Base-by-base conservation (phyloP, 2,888 invertebrate genomes). In the Linnaemya tessellans region DNA sequence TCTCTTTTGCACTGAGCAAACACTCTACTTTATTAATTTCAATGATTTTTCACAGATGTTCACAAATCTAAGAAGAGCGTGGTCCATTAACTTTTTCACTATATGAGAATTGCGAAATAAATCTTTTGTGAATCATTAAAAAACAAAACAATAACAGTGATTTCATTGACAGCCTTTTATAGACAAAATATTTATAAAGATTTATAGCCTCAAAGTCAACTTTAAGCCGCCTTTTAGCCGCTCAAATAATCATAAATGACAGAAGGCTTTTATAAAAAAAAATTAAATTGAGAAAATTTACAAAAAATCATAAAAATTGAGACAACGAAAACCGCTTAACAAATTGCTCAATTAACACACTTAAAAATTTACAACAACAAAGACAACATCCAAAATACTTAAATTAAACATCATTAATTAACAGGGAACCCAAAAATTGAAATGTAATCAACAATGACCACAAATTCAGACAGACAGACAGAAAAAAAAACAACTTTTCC, bases 271-370 rank as follows among this genome's bases (percentile, higher is more conserved):
- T 64, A 15, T 11, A 35, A 25, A 22, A 64, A 64, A 64, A 20
- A 20, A 22, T 5, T 20, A 51, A 5, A 4, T 10, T 18, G 0
- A 13, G 11, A 67, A 67, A 43, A 64, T 20, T 1, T 9, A 20
- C 20, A 60, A 46, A 41, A 11, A 43, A 20, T 3, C 11, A 8
- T 8, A 35, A 54, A 30, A 15, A 30, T 67, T n/a, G 38, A 5
- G 0, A 46, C 80, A 73, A 54, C 58, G 46, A 75, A 73, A 84
- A 56, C 46, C 70, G 68, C 41, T 78, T 68, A 84, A 81, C 78
- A 81, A 84, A 84, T 80, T 84, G 73, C 68, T 70, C 78, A 81
- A 84, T 78, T 81, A 81, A 79, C 78, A 81, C 78, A 84, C 67
- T 84, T 70, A 64, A 81, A 80, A 46, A 35, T 73, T 49, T 49